A percentile compares a stretch with the other conserved stretches of the same genome.
Evolutionary conservation across 2,888 invertebrate species (phyloP).

Genomic region (Beris morrisii): DNA sequence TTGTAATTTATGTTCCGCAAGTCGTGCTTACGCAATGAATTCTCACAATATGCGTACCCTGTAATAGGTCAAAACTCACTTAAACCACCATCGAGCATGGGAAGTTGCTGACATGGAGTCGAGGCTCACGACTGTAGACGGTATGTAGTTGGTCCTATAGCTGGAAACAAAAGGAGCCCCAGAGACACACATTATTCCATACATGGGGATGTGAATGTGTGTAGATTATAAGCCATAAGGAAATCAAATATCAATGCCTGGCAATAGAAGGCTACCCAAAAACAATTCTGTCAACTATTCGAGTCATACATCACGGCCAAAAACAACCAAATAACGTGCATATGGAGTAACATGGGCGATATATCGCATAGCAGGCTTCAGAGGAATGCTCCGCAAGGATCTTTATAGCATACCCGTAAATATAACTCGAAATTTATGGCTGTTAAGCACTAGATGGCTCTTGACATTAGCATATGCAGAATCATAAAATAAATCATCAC

Average conservation of each 20-base stretch:
- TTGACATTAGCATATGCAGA: conserved; percentile 39
- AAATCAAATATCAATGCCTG: conserved; percentile 33
- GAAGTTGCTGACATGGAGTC: conserved; percentile 22
- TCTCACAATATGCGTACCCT: conserved; percentile 33
- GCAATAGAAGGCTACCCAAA: conserved; percentile 6
- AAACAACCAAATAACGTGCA: conserved; percentile 26
- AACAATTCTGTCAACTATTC: conserved; percentile 35
- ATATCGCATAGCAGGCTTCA: conserved; percentile 2
- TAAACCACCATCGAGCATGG: conserved; percentile 9
- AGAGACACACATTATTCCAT: conserved; percentile 17
- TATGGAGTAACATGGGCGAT: conserved; percentile 13
- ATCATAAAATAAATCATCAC: conserved; percentile 38
- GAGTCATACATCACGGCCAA: conserved; percentile 33
- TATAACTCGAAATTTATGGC: conserved; percentile 37
- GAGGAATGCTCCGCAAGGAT: conserved; percentile 2
- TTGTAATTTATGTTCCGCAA: conserved; percentile 37
- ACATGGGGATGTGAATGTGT: neutral
- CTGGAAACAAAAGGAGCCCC: too few relatives aligned
- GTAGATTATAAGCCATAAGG: conserved; percentile 5
- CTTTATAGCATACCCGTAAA: conserved; percentile 32
- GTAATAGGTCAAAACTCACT: conserved; percentile 29
- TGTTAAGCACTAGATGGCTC: conserved; percentile 39
- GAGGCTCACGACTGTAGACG: too few relatives aligned
- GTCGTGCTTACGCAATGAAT: conserved; percentile 39
- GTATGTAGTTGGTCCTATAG: too few relatives aligned